Base-by-base conservation (phyloP, 2,888 invertebrate species). In the Clitarchus hookeri region DNA sequence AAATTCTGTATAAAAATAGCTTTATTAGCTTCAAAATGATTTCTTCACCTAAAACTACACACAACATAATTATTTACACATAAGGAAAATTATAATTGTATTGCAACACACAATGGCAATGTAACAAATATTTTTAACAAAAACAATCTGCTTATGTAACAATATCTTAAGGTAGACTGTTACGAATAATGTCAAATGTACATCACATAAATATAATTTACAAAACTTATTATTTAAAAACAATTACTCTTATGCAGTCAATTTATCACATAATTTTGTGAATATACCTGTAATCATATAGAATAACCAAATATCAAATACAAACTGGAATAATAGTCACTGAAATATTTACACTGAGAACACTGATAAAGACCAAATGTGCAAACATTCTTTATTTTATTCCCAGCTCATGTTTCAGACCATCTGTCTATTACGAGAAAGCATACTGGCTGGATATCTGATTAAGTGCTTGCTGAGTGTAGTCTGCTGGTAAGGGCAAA, bases 401-500 rank as follows among this genome's bases (percentile, higher is more conserved):
- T 65, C 65, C 16, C n/a, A 23, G 8, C 19, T n/a, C 16, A 16
- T 23, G 65, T 19, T 65, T 65, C 19, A 65, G 13, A 65, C 11
- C 23, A 8, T 3, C 8, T 19, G 13, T n/a, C 65, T 65, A 65
- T n/a, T 6, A 65, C 11, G 65, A n/a, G 23, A 65, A 0, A 65
- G 16, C 65, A 65, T 65, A 65, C 65, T 65, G 65, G 65, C 65
- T 65, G 12, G 65, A 65, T 25, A 91, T 88, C 23, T 90, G 90
- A 19, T 90, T 89, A 53, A 92, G 89, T 88, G 94, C 94, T 89
- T 93, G 93, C 85, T 93, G 91, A 6, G 92, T 91, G 88, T 93
- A 94, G 90, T 94, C 94, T 89, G 94, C 93, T 16, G 94, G 94
- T 88, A 94, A 91, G 2, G 94, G 94, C 87, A 94, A 90, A 82